A percentile compares a stretch with the other conserved stretches of the same genome.
These are phyloP conservation scores for Trichosurus vulpecula DNA, from an alignment of 2,797 vertebrate species.

Conservation along the genomic window DNA sequence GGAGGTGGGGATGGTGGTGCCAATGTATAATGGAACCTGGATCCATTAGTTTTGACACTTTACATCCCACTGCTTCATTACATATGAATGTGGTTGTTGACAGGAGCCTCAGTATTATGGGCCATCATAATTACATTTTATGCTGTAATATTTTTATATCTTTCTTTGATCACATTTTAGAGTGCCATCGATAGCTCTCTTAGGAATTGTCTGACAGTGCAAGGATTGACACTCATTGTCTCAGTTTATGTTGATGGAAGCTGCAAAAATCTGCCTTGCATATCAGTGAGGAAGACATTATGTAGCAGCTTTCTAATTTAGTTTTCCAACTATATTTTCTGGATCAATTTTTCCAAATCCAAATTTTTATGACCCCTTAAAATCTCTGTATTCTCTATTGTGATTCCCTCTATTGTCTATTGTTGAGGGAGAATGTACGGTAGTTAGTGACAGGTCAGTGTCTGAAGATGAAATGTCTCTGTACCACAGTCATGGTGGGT, in stretches of 20 bases:
- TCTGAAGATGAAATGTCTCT: background rate
- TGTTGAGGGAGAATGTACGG: background rate
- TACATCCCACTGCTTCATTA: background rate
- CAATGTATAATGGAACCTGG: background rate
- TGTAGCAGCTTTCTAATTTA: background rate
- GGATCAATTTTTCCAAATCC: background rate
- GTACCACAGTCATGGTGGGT: background rate
- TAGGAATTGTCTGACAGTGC: background rate
- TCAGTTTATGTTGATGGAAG: background rate
- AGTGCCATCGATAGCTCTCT: background rate
- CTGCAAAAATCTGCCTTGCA: background rate
- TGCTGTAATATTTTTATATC: background rate
- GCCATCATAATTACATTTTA: conserved; percentile 4
- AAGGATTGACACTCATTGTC: background rate
- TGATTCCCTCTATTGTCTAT: conserved; percentile 11
- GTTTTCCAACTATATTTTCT: background rate
- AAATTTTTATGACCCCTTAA: background rate
- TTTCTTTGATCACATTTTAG: background rate
- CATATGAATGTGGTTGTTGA: background rate
- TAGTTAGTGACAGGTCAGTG: background rate
- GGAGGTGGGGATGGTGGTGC: background rate
- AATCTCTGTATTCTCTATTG: background rate
- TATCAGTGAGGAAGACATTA: background rate
- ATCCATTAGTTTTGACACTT: background rate
- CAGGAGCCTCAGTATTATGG: background rate